Evolutionary conservation across 2,797 vertebrate genomes (phyloP), one percentile per base, ranked within the genome.

Genomic region (Psittacula echo): DNA sequence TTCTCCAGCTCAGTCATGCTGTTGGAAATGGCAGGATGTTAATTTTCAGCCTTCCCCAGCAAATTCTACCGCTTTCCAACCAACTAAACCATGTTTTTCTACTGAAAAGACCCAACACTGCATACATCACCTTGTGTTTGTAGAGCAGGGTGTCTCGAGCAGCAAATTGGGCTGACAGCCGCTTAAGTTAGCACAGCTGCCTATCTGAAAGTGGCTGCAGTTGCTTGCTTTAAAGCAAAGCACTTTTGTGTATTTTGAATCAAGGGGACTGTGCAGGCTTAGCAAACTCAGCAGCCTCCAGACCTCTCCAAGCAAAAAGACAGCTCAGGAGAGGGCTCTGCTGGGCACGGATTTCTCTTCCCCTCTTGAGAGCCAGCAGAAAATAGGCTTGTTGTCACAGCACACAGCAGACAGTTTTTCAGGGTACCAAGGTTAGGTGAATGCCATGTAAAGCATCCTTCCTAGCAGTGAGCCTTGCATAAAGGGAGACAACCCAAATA

Each of bases 1-100:
- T 99, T 99, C 97, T 99, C 99, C 98, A 99, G 97, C 97, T 99
- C 99, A 0, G 98, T 99, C 99, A 99, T 99, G 97, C 99, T 99
- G 98, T 97, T 91, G 90, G 93, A 97, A 97, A 98, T 37, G 73
- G 87, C 47, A 97, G 85, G 53, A 89, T 64, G 78, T 98, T 94
- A 97, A 92, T 96, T 94, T 94, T 79, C 92, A 95, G 67, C 54
- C 50, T 85, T 82, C 48, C n/a, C 21, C 56, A 83, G 74, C 37
- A 88, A 62, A 79, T 58, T 62, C 48, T 76, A 78, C 61, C 85
- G 26, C 22, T 73, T 23, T 85, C 39, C 1, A 6, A 85, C 20
- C 26, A 77, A 85, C 30, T 7, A 5, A 1, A 66, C 30, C 0
- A 0, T 47, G 50, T 62, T 80, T 93, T 93, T 56, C 60, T 65